Conservation (phyloP, 2,113 vertebrate genomes). For the Laterallus jamaicensis region DNA sequence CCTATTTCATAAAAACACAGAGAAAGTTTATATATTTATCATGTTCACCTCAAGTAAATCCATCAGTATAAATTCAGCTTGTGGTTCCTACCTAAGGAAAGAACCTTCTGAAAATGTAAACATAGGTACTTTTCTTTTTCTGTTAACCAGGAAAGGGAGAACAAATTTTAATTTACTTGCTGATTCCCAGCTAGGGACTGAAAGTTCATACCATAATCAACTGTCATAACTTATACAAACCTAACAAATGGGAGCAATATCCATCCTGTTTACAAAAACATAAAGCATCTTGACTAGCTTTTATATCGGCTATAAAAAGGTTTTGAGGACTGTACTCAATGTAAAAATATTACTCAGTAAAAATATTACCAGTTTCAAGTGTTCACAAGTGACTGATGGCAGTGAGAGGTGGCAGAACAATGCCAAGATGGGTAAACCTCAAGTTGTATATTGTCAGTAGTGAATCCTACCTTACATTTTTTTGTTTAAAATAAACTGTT, state of each 20-base stretch:
- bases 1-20: neutral
- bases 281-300: neutral
- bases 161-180: neutral
- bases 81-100: neutral
- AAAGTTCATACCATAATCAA: neutral
- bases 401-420: neutral
- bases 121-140: neutral
- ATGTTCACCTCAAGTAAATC: neutral
- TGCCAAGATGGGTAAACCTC: neutral
- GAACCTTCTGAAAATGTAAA: neutral
- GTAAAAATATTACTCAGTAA: too few relatives aligned
- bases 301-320: neutral
- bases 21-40: neutral
- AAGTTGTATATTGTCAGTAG: neutral
- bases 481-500: neutral
- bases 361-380: neutral
- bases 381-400: neutral
- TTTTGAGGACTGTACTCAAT: neutral
- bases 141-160: neutral
- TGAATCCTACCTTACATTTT: neutral
- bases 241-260: neutral
- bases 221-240: neutral
- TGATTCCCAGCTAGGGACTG: neutral
- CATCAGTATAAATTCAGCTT: neutral
- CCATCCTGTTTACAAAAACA: neutral